Conservation (phyloP, 2,888 invertebrate genomes). For the Torymus auratus region DNA sequence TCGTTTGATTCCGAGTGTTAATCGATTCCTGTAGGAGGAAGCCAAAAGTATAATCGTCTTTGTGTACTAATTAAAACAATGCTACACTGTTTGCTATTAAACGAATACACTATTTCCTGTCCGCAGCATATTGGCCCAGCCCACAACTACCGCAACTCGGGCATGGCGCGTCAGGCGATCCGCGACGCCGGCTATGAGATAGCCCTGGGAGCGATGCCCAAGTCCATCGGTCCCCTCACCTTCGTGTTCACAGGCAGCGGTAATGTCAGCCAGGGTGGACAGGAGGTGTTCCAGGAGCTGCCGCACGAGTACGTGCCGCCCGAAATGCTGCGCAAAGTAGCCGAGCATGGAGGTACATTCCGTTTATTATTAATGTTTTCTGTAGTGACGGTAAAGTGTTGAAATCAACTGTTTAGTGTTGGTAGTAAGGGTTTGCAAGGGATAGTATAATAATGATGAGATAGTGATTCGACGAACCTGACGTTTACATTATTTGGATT, state of each 20-base stretch:
- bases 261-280: conserved; percentile 93
- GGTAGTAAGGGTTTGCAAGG: too few relatives aligned
- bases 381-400: too few relatives aligned
- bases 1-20: too few relatives aligned
- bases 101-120: too few relatives aligned
- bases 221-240: conserved; percentile 97
- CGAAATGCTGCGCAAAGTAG: conserved; percentile 95
- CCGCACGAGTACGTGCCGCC: conserved; percentile 99
- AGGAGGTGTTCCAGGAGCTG: conserved; percentile 96
- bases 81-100: too few relatives aligned
- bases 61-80: too few relatives aligned
- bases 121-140: conserved; percentile 95
- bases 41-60: too few relatives aligned
- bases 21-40: too few relatives aligned
- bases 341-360: conserved; percentile 93
- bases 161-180: conserved; percentile 98
- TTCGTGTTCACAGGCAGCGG: conserved; percentile 99
- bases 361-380: neutral
- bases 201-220: conserved; percentile 95
- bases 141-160: conserved; percentile 98
- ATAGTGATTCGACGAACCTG: too few relatives aligned
- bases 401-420: too few relatives aligned
- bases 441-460: too few relatives aligned
- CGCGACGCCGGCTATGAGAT: conserved; percentile 99
- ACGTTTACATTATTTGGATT: too few relatives aligned